These are phyloP conservation scores for Amitus sp. DNA, from an alignment of 2,888 invertebrate species.

Conservation along the genomic window DNA sequence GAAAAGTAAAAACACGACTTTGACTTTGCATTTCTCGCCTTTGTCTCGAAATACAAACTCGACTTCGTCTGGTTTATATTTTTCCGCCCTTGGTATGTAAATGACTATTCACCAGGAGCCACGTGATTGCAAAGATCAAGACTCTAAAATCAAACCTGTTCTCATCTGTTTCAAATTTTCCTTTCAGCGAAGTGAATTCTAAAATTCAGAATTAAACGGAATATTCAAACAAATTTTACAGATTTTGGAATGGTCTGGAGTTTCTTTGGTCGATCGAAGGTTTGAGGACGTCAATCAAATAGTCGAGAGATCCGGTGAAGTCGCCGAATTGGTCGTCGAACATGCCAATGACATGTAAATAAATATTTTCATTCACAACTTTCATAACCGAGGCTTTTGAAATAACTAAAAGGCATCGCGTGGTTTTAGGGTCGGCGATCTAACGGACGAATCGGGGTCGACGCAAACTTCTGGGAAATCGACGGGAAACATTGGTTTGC, in stretches of 20 bases:
- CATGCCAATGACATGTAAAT: conserved; percentile 77
- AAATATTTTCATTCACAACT: background rate
- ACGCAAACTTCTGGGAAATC: conserved; percentile 58
- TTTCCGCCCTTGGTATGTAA: no score
- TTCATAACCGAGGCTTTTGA: background rate
- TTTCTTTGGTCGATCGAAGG: conserved; percentile 88
- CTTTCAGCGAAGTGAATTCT: no score
- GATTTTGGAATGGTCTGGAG: conserved; percentile 93
- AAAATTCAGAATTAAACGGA: background rate
- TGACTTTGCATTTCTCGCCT: no score
- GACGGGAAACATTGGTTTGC: conserved; percentile 67
- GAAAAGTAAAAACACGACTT: no score
- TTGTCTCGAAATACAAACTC: no score
- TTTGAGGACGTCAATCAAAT: conserved; percentile 94
- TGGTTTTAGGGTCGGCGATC: conserved; percentile 68
- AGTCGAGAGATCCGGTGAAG: conserved; percentile 87
- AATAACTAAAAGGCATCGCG: background rate
- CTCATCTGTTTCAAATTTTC: no score
- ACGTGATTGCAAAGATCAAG: no score
- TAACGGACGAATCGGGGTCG: conserved; percentile 72
- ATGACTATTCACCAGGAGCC: no score
- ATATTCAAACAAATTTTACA: conserved; percentile 50
- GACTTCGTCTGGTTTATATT: no score
- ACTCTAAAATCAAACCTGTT: no score
- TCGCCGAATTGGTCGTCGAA: conserved; percentile 87